Evolutionary conservation across 2,888 invertebrate species (phyloP).

Genomic region (Pachydiplax longipennis): DNA sequence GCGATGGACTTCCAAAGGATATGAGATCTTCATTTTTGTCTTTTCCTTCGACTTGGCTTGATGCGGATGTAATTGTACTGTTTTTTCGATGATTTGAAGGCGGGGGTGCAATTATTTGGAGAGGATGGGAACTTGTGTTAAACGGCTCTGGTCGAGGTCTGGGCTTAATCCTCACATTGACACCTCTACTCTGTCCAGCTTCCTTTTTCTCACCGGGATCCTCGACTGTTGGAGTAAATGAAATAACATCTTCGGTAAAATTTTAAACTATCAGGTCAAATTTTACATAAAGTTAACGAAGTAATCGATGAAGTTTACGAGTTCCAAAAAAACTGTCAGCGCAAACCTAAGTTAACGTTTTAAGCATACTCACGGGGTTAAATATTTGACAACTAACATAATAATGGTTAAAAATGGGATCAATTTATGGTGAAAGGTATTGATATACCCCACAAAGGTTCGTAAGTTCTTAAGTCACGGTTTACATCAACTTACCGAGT

Average conservation of each 20-base stretch:
- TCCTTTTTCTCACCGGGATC: background rate
- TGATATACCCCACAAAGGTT: background rate
- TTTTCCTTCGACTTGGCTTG: slow-evolving; percentile 30
- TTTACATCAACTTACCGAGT: background rate
- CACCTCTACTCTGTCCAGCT: background rate
- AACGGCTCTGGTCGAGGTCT: slow-evolving; percentile 68
- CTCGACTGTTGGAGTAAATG: background rate
- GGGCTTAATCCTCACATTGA: slow-evolving; percentile 57
- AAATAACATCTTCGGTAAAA: no score
- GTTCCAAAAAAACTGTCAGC: no score
- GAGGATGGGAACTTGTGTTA: slow-evolving; percentile 56
- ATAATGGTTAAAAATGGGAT: no score
- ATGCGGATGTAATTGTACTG: slow-evolving; percentile 51
- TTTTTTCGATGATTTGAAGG: slow-evolving; percentile 52
- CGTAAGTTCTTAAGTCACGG: background rate
- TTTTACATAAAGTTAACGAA: no score
- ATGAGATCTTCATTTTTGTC: slow-evolving; percentile 48
- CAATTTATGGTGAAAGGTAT: background rate
- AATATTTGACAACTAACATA: no score
- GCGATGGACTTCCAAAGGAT: slow-evolving; percentile 47
- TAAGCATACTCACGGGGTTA: no score
- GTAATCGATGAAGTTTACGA: no score
- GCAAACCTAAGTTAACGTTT: no score
- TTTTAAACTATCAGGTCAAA: no score
- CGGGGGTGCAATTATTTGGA: slow-evolving; percentile 55